phyloP scores from a whole-genome alignment of 1,140 invertebrate species.

The Rhyzopertha dominica region DNA sequence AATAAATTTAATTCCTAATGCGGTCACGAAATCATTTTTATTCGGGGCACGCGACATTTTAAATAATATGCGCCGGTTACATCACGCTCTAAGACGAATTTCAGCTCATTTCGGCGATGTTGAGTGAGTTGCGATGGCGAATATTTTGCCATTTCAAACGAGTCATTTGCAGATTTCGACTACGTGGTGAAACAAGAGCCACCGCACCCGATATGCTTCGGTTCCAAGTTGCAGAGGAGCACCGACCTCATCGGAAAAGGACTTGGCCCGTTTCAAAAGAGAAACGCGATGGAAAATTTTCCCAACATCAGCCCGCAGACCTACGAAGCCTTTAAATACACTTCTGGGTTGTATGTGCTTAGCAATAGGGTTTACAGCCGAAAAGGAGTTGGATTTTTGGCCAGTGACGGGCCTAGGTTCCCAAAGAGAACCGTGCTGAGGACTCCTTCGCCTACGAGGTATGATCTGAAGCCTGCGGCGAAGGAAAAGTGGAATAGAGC shows the following conservation, averaged over 20 bases:
- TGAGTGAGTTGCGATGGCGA: too few relatives aligned
- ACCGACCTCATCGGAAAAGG: slow-evolving; percentile 28
- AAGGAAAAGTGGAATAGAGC: slow-evolving; percentile 2
- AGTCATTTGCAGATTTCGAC: slow-evolving; percentile 29
- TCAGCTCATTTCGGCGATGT: too few relatives aligned
- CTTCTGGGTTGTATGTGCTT: not conserved
- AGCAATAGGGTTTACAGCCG: slow-evolving; percentile 19
- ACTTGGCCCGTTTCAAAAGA: slow-evolving; percentile 29
- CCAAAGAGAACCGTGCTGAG: slow-evolving; percentile 20
- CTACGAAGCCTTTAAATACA: slow-evolving; percentile 13
- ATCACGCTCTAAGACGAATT: too few relatives aligned
- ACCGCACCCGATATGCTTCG: slow-evolving; percentile 28
- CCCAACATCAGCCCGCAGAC: slow-evolving; percentile 19
- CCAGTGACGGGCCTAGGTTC: slow-evolving; percentile 25
- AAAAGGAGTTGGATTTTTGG: slow-evolving; percentile 20
- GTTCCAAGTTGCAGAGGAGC: slow-evolving; percentile 23
- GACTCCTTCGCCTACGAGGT: slow-evolving; percentile 30
- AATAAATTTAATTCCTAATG: too few relatives aligned
- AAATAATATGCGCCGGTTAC: too few relatives aligned
- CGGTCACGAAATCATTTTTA: too few relatives aligned
- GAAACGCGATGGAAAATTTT: slow-evolving; percentile 14
- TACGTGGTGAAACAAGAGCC: slow-evolving; percentile 29
- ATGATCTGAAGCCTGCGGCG: slow-evolving; percentile 12
- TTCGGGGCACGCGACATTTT: too few relatives aligned
- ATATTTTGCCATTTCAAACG: too few relatives aligned